These are phyloP conservation scores for Astreopora myriophthalma DNA, from an alignment of 64 coral and sea anemone species.

Conservation along the genomic window DNA sequence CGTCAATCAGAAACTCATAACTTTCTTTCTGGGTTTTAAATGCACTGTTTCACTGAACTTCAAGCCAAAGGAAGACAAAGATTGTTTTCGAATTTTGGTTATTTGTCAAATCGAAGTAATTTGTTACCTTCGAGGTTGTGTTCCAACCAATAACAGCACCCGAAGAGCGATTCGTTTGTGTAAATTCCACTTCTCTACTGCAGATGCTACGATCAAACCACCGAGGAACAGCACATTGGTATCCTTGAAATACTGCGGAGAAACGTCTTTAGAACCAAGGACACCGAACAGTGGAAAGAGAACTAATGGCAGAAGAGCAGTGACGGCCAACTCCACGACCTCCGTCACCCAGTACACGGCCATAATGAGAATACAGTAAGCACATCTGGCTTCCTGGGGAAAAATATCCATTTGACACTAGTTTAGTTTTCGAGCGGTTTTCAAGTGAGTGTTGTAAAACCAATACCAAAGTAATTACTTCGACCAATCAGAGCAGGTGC, in stretches of 20 bases:
- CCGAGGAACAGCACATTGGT: slow-evolving; percentile 93
- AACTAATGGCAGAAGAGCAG: slow-evolving; percentile 87
- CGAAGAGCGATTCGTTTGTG: slow-evolving; percentile 90
- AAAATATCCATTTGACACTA: neutral
- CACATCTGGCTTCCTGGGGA: slow-evolving; percentile 79
- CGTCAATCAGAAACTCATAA: too few relatives aligned
- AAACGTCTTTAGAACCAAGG: slow-evolving; percentile 82
- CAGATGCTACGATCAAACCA: slow-evolving; percentile 87
- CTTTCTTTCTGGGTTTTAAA: too few relatives aligned
- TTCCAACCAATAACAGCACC: slow-evolving; percentile 79
- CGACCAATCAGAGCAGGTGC: too few relatives aligned
- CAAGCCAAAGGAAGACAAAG: too few relatives aligned
- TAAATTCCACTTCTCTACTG: slow-evolving; percentile 87
- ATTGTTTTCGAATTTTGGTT: too few relatives aligned
- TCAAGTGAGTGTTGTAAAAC: too few relatives aligned
- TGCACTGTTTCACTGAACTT: too few relatives aligned
- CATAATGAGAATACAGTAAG: slow-evolving; percentile 92
- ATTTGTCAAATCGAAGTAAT: too few relatives aligned
- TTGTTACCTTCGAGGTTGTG: slow-evolving; percentile 85
- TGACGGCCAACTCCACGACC: slow-evolving; percentile 87
- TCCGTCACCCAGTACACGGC: slow-evolving; percentile 94
- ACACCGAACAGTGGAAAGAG: slow-evolving; percentile 89
- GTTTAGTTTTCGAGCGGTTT: neutral
- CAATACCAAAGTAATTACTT: too few relatives aligned
- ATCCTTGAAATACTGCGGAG: slow-evolving; percentile 90